Evolutionary conservation across 2,888 invertebrate species (phyloP).

Genomic region (Leptodirus hochenwartii): DNA sequence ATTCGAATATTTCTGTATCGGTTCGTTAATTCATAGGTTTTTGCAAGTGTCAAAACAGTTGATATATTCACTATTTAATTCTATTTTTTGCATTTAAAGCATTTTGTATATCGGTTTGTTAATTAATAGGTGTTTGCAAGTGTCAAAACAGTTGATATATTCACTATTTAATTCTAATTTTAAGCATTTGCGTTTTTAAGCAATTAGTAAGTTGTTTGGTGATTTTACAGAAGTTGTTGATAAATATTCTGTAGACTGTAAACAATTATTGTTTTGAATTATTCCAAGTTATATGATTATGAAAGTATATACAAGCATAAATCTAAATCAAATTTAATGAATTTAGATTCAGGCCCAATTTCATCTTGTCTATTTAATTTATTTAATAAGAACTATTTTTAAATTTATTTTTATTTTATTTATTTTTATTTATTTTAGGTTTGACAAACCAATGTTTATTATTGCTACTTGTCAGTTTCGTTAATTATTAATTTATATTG

Average conservation of each 20-base stretch:
- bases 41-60: slow-evolving; percentile 5
- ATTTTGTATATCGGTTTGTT: slow-evolving; percentile 4
- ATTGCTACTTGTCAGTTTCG: too few species aligned
- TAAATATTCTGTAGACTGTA: slow-evolving; percentile 3
- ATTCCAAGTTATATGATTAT: slow-evolving; percentile 7
- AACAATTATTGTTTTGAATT: slow-evolving; percentile 8
- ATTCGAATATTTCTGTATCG: slow-evolving; percentile 7
- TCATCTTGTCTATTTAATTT: slow-evolving; percentile 8
- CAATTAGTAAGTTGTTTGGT: slow-evolving; percentile 4
- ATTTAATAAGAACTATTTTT: too few species aligned
- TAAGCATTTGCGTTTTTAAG: slow-evolving; percentile 4
- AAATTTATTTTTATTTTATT: too few species aligned
- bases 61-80: not conserved
- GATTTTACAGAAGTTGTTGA: slow-evolving; percentile 1
- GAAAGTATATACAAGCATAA: slow-evolving; percentile 6
- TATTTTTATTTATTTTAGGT: too few species aligned
- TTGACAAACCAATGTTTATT: too few species aligned
- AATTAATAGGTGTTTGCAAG: slow-evolving; percentile 5
- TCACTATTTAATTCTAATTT: not conserved
- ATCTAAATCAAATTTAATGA: slow-evolving; percentile 9
- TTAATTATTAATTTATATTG: too few species aligned
- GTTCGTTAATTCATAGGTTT: slow-evolving; percentile 1
- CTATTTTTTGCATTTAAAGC: too few species aligned
- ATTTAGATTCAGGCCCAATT: slow-evolving; percentile 7
- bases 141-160: slow-evolving; percentile 2